These are phyloP conservation scores for Cerceris ruficornis DNA, from an alignment of 2,888 invertebrate species.

Conservation along the genomic window DNA sequence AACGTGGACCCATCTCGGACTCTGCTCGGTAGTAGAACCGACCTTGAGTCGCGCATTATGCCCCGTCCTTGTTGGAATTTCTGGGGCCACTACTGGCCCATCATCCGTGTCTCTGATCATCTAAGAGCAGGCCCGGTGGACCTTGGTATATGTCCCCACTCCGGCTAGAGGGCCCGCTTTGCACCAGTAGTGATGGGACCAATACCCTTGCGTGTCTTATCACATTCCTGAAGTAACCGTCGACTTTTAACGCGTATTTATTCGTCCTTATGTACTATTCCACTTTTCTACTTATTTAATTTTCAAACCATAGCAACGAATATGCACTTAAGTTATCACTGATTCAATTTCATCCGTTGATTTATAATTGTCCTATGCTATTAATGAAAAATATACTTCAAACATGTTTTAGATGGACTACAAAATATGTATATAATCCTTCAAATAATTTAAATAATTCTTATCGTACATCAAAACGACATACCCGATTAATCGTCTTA, in stretches of 20 bases:
- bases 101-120: slow-evolving; percentile 74
- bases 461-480: no score
- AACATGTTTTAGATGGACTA: no score
- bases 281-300: neutral
- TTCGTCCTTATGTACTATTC: neutral
- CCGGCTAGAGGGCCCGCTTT: slow-evolving; percentile 20
- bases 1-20: slow-evolving; percentile 73
- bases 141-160: slow-evolving; percentile 48
- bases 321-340: no score
- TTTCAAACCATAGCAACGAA: no score
- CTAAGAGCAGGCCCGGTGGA: slow-evolving; percentile 59
- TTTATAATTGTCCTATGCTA: no score
- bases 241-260: neutral
- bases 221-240: neutral
- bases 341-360: no score
- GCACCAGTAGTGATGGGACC: slow-evolving; percentile 38
- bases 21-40: slow-evolving; percentile 79
- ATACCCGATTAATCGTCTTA: no score
- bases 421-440: no score
- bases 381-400: no score
- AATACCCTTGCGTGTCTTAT: slow-evolving; percentile 27
- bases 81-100: slow-evolving; percentile 76
- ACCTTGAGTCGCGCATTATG: slow-evolving; percentile 81
- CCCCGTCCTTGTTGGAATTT: slow-evolving; percentile 81
- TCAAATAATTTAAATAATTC: no score